These are phyloP conservation scores for Molossus alvarezi DNA, from an alignment of 2,797 vertebrate genomes.

Conservation along the genomic window DNA sequence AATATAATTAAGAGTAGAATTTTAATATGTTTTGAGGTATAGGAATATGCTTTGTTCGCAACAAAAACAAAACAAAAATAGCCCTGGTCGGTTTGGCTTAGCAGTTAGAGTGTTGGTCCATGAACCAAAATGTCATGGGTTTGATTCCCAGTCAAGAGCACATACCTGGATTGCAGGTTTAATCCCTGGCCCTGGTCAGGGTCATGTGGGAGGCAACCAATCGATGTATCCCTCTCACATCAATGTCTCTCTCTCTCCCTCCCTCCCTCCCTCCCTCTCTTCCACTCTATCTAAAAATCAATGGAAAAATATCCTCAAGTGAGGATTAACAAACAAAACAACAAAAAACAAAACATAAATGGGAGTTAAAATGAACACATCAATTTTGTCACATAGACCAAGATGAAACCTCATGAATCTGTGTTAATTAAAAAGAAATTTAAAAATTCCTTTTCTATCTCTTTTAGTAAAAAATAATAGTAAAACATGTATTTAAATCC, in stretches of 20 bases:
- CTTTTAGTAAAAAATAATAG: not conserved
- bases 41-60: not conserved
- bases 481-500: constrained; percentile 21
- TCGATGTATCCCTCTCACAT: too few relatives aligned
- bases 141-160: too few relatives aligned
- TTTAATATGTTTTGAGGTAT: not conserved
- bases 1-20: constrained; percentile 14
- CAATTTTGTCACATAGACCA: constrained; percentile 1
- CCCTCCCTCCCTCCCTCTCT: too few relatives aligned
- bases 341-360: not conserved
- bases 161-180: too few relatives aligned
- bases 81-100: too few relatives aligned
- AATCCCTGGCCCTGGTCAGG: too few relatives aligned
- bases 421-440: not conserved
- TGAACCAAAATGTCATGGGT: too few relatives aligned
- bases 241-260: too few relatives aligned
- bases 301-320: too few relatives aligned
- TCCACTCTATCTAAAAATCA: too few relatives aligned
- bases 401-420: constrained; percentile 42
- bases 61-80: not conserved
- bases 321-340: not conserved
- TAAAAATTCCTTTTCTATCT: not conserved
- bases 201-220: too few relatives aligned
- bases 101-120: too few relatives aligned
- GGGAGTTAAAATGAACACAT: not conserved